Percentiles rank a stretch among this genome's conserved stretches.
Evolutionary conservation across 2,888 invertebrate species (phyloP).

Genomic region (Drosophila pullipes): DNA sequence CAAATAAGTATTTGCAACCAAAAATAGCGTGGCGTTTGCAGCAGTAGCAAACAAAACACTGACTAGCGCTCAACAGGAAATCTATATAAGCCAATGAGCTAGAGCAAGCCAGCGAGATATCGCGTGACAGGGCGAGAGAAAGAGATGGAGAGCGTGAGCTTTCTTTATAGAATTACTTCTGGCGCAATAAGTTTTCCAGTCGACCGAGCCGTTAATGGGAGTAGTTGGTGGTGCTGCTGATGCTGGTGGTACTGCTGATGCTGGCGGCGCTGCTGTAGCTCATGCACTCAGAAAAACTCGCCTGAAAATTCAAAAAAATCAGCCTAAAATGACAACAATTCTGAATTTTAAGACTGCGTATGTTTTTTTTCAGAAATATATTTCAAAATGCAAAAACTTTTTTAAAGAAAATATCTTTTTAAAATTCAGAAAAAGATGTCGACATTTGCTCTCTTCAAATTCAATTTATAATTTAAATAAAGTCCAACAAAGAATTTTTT

Average conservation of each 20-base stretch:
- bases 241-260: not conserved
- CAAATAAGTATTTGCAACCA: conserved; percentile 46
- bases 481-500: no score
- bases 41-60: conserved; percentile 20
- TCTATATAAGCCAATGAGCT: conserved; percentile 19
- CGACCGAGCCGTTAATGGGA: conserved; percentile 70
- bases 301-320: not conserved
- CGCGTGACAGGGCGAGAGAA: conserved; percentile 5
- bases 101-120: conserved; percentile 15
- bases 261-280: not conserved
- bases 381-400: not conserved
- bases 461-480: no score
- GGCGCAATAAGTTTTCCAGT: conserved; percentile 79
- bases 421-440: not conserved
- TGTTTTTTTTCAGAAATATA: not conserved
- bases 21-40: conserved; percentile 65
- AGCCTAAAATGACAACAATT: not conserved
- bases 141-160: conserved; percentile 41
- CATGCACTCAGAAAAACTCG: not conserved
- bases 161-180: conserved; percentile 80
- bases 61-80: conserved; percentile 13
- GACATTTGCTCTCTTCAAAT: no score
- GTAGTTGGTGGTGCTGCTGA: conserved; percentile 27
- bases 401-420: not conserved
- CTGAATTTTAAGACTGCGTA: not conserved